These are phyloP conservation scores for Lasioglossum vierecki DNA, from an alignment of 2,888 invertebrate species.

Conservation along the genomic window DNA sequence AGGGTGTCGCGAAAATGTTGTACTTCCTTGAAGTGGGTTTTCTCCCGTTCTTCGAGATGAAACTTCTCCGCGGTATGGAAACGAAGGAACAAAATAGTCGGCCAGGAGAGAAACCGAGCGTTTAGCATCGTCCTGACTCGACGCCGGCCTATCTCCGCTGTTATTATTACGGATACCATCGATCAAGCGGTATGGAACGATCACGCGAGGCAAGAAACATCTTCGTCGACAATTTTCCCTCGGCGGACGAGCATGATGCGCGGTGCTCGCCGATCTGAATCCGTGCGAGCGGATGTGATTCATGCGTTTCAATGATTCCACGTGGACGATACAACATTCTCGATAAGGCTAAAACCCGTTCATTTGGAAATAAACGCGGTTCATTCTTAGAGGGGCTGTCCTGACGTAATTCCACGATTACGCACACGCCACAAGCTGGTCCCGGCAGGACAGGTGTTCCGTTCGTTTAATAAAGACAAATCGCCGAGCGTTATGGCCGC, in stretches of 20 bases:
- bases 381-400: slow-evolving; percentile 11
- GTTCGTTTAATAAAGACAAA: slow-evolving; percentile 5
- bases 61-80: slow-evolving; percentile 5
- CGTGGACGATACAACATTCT: slow-evolving; percentile 31
- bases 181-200: slow-evolving; percentile 49
- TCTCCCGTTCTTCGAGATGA: neutral
- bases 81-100: slow-evolving; percentile 34
- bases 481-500: neutral
- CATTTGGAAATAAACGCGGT: slow-evolving; percentile 24
- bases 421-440: neutral
- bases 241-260: neutral
- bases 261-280: slow-evolving; percentile 44
- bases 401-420: slow-evolving; percentile 34
- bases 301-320: slow-evolving; percentile 50
- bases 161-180: slow-evolving; percentile 46
- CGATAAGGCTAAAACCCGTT: slow-evolving; percentile 45
- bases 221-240: slow-evolving; percentile 31
- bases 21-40: too few relatives aligned
- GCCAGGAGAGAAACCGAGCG: slow-evolving; percentile 21
- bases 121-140: slow-evolving; percentile 26
- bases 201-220: slow-evolving; percentile 48
- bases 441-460: slow-evolving; percentile 1
- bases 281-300: slow-evolving; percentile 40
- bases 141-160: slow-evolving; percentile 27
- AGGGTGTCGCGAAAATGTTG: too few relatives aligned